Evolutionary conservation across 2,888 invertebrate species (phyloP), one percentile per base, ranked within the genome.

Genomic region (Morpho achilles): DNA sequence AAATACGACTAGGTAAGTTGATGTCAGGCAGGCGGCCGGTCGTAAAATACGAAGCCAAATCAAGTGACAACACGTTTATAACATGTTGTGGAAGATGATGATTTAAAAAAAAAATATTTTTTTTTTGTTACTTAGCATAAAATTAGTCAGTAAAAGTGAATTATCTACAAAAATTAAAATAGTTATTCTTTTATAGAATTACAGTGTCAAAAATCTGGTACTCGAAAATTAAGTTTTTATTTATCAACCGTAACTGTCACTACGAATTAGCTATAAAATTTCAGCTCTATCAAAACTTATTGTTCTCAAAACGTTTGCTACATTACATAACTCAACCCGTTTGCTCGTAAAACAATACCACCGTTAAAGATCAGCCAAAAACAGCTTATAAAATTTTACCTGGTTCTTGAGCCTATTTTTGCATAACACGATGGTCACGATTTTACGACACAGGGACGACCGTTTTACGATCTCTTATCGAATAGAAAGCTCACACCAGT

Each of bases 221-320:
- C 78, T 78, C 71, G 75, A 77, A 75, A 74, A 70, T 70, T 76
- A 75, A 62, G 62, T 82, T 82, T 85, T 82, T 78, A 78, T 80
- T 84, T 81, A 80, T 83, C 81, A 80, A 79, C 79, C 82, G 81
- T 87, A 87, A 87, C 85, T 80, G 84, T 87, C 85, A 70, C 80
- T 78, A 78, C 82, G 82, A 86, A 86, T 79, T 75, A 84, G 74
- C 74, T 74, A 81, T 89, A 87, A 87, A 87, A 32, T 82, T 84
- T 84, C 76, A 80, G 79, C 78, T 80, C 84, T 85, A 87, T 87
- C 86, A 85, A 86, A 87, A 86, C 84, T 84, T 84, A 86, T 83
- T 79, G 70, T 73, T 76, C 77, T 79, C 79, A 78, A 84, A 84
- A 78, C 79, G 80, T 84, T 87, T 84, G 84, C 82, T 76, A 77